Conservation (phyloP, 2,113 vertebrate species). For the Aythya baeri region DNA sequence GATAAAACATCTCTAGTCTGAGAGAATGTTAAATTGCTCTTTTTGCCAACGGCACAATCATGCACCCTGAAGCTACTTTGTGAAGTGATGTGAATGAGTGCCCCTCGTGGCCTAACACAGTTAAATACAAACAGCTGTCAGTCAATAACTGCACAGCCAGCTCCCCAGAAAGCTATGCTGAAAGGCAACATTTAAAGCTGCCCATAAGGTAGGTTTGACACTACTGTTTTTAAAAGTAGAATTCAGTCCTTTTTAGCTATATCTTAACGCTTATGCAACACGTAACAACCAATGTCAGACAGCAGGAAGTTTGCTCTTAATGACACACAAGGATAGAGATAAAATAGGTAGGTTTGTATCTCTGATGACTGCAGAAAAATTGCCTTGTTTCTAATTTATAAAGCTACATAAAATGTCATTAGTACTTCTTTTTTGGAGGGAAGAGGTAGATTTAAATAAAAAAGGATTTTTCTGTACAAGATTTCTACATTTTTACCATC, state of each 20-base stretch:
- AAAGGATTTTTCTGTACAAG: background rate
- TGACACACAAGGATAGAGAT: background rate
- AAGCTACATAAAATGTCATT: background rate
- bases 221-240: background rate
- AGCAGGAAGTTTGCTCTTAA: background rate
- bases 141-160: background rate
- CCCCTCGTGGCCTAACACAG: background rate
- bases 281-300: background rate
- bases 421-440: background rate
- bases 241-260: background rate
- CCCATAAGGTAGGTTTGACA: background rate
- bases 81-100: background rate
- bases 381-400: background rate
- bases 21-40: conserved; percentile 49
- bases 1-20: background rate
- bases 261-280: background rate
- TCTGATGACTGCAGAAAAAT: background rate
- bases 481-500: background rate
- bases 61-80: conserved; percentile 26
- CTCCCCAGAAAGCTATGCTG: background rate
- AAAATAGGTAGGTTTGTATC: background rate
- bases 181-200: conserved; percentile 7
- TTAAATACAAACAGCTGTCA: conserved; percentile 27
- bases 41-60: conserved; percentile 23
- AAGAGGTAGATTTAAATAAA: background rate